phyloP scores from a whole-genome alignment of 2,797 vertebrate genomes.

The Centropyge bicolor region DNA sequence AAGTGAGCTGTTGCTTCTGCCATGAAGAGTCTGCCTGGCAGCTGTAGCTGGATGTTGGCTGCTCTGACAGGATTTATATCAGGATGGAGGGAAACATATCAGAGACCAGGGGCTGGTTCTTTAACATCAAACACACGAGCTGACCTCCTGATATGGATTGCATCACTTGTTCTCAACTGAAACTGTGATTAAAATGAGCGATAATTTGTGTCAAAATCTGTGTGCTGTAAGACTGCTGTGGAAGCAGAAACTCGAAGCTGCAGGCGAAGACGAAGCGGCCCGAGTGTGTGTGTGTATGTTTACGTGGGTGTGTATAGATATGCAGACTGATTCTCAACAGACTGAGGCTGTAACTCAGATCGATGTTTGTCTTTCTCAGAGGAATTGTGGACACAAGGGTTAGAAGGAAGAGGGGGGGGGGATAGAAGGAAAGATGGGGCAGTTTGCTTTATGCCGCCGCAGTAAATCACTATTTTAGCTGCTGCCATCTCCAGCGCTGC shows the following conservation, averaged over 20 bases:
- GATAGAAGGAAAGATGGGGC: constrained; percentile 42
- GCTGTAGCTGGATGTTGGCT: constrained; percentile 4
- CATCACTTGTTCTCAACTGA: not conserved
- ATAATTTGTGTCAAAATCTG: too few species aligned
- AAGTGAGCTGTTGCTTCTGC: not conserved
- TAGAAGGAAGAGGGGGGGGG: constrained; percentile 42
- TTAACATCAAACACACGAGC: not conserved
- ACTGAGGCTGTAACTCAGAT: constrained; percentile 78
- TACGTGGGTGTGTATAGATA: constrained; percentile 44
- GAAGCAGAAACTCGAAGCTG: constrained; percentile 41
- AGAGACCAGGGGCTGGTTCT: not conserved
- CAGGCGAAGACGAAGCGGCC: constrained; percentile 29
- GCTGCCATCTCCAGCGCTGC: constrained; percentile 54
- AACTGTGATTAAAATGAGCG: not conserved
- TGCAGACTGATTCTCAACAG: constrained; percentile 55
- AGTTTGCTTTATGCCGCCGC: constrained; percentile 65
- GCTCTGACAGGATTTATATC: not conserved
- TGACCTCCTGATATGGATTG: not conserved
- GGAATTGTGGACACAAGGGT: constrained; percentile 67
- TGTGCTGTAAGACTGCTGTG: not conserved
- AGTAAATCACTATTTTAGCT: constrained; percentile 78
- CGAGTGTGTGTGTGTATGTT: constrained; percentile 20
- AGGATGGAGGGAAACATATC: not conserved
- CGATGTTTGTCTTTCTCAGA: constrained; percentile 77
- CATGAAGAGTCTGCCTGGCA: not conserved